Evolutionary conservation across 2,113 vertebrate genomes (phyloP).

Genomic region (Dicaeum eximium): DNA sequence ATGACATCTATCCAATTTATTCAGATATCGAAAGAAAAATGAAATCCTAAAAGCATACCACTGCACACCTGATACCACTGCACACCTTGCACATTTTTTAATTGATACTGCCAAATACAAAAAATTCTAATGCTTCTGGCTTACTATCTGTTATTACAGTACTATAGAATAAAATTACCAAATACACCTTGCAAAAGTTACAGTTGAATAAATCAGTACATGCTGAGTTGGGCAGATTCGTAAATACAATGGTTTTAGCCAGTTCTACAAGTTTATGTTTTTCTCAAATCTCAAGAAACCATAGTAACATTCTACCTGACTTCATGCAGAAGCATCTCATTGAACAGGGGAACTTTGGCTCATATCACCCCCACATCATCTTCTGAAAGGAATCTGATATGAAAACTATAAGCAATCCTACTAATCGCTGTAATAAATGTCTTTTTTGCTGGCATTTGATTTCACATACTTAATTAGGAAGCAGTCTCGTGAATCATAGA

Average conservation of each 20-base stretch:
- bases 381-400: neutral
- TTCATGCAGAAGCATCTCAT: neutral
- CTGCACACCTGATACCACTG: neutral
- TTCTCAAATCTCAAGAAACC: neutral
- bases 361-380: accelerated
- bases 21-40: neutral
- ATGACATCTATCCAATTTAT: neutral
- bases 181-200: neutral
- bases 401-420: neutral
- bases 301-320: neutral
- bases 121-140: neutral
- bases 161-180: neutral
- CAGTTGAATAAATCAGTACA: neutral
- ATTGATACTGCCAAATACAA: neutral
- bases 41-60: neutral
- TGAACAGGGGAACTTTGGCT: neutral
- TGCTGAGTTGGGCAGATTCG: neutral
- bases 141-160: neutral
- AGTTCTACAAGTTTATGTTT: neutral
- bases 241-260: neutral
- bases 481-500: neutral
- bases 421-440: neutral
- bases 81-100: neutral
- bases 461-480: neutral
- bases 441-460: neutral